Conservation (phyloP, 2,888 invertebrate species). For the Parnassius mnemosyne region DNA sequence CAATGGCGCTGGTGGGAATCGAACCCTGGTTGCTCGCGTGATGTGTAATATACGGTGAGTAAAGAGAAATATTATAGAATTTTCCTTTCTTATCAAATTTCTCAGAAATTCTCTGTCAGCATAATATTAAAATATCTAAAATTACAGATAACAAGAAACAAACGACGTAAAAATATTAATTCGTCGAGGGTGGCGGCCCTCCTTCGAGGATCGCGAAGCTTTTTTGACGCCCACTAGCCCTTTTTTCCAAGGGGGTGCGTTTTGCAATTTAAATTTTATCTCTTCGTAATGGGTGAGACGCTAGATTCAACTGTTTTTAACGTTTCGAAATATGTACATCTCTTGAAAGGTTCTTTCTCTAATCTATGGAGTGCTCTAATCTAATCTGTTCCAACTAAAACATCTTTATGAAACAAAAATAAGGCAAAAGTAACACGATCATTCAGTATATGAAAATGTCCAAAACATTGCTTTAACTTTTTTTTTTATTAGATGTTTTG, state of each 20-base stretch:
- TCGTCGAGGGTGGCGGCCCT: constrained; percentile 41
- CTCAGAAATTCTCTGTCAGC: not conserved
- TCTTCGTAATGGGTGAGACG: constrained; percentile 64
- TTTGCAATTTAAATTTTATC: constrained; percentile 79
- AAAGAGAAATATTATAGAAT: too few species aligned
- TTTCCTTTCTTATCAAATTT: too few species aligned
- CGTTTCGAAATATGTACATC: constrained; percentile 7
- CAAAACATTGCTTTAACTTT: too few species aligned
- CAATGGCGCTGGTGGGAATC: too few species aligned
- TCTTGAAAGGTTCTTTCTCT: not conserved
- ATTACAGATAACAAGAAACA: constrained; percentile 55
- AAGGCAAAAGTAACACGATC: too few species aligned
- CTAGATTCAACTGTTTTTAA: constrained; percentile 35
- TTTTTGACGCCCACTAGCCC: constrained; percentile 72
- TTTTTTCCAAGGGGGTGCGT: constrained; percentile 67
- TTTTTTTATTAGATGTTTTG: too few species aligned
- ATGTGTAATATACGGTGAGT: too few species aligned
- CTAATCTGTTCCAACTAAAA: constrained; percentile 1
- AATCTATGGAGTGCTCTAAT: too few species aligned
- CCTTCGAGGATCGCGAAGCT: constrained; percentile 38
- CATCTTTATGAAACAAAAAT: too few species aligned
- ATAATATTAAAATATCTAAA: constrained; percentile 26
- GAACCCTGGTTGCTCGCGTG: too few species aligned
- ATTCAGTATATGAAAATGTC: too few species aligned
- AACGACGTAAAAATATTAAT: constrained; percentile 63